These are phyloP conservation scores for Sapayoa aenigma DNA, from an alignment of 2,113 vertebrate genomes.

Conservation along the genomic window DNA sequence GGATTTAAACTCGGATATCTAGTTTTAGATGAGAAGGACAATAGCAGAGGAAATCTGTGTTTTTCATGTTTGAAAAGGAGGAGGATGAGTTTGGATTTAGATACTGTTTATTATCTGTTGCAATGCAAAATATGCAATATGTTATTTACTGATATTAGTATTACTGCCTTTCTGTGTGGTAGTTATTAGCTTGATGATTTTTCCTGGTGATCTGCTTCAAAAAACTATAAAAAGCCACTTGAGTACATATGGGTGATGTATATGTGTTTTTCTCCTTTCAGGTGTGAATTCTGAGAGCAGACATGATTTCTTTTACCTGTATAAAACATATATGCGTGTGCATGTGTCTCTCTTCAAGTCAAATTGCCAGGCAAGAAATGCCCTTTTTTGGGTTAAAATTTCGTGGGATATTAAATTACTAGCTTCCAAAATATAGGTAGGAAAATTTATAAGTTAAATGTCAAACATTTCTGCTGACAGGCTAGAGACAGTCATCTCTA, in stretches of 20 bases:
- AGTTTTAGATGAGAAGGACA: neutral
- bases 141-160: neutral
- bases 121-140: neutral
- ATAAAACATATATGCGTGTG: neutral
- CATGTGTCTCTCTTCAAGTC: neutral
- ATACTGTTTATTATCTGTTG: neutral
- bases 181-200: conserved; percentile 36
- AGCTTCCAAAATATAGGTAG: neutral
- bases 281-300: neutral
- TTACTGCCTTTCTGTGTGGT: conserved; percentile 23
- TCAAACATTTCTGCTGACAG: conserved; percentile 17
- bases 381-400: neutral
- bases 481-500: conserved; percentile 2
- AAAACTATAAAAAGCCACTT: neutral
- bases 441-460: neutral
- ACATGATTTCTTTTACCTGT: neutral
- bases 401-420: neutral
- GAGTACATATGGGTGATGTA: neutral
- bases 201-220: neutral
- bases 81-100: neutral
- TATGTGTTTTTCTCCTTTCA: neutral
- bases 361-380: neutral
- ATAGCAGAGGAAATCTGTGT: neutral
- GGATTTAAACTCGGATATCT: neutral
- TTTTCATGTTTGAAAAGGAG: neutral